Conservation (phyloP, 92 coral and sea anemone genomes). For the Umimayanthus chanpuru region DNA sequence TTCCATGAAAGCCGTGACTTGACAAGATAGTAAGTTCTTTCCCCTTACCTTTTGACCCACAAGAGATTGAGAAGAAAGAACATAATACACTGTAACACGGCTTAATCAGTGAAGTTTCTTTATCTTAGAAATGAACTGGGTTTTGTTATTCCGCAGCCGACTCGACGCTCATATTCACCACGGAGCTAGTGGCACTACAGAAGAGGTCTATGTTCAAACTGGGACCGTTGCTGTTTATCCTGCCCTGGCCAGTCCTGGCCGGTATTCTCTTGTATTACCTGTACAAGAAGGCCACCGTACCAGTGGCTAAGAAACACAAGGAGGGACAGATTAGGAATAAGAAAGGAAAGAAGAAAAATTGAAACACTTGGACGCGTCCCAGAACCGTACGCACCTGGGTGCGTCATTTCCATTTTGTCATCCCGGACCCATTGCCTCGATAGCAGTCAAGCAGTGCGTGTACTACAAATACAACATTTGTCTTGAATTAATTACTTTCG, state of each 20-base stretch:
- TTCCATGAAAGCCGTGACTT: no score
- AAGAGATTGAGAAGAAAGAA: neutral
- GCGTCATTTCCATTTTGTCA: no score
- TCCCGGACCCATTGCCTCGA: no score
- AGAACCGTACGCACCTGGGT: no score
- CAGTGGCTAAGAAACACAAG: slow-evolving; percentile 23
- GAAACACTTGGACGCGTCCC: neutral
- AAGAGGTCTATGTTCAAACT: slow-evolving; percentile 70
- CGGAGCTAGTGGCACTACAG: slow-evolving; percentile 78
- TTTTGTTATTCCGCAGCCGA: slow-evolving; percentile 60
- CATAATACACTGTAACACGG: neutral
- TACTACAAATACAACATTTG: no score
- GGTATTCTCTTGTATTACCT: slow-evolving; percentile 64
- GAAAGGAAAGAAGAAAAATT: slow-evolving; percentile 45
- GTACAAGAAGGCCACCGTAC: slow-evolving; percentile 63
- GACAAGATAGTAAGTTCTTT: no score
- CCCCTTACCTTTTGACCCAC: no score
- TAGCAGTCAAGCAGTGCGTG: no score
- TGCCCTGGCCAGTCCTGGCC: slow-evolving; percentile 69
- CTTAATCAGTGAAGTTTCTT: no score
- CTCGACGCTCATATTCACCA: slow-evolving; percentile 80
- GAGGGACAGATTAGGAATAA: slow-evolving; percentile 35
- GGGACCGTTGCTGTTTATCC: slow-evolving; percentile 53
- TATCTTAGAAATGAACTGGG: no score
- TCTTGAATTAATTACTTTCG: no score